Base-by-base conservation (phyloP, 2,113 vertebrate genomes). In the Cairina moschata region DNA sequence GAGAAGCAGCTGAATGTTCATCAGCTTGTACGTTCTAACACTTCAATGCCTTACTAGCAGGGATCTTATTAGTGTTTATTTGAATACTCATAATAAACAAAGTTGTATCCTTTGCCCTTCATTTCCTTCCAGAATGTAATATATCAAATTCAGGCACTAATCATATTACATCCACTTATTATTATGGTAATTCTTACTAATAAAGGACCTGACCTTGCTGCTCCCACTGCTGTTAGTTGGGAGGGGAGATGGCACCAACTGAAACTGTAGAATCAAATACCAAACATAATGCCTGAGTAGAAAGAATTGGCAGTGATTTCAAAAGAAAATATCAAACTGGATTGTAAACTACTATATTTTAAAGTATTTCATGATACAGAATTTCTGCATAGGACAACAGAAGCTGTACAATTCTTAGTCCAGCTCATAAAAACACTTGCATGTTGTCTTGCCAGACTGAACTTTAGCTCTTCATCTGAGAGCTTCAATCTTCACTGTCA, bases 31-130 rank as follows among this genome's bases (percentile, higher is more conserved):
- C 36, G 18, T 56, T 87, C 88, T 65, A 65, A 54, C 79, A 91
- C 50, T 92, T 88, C 5, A 6, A 17, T 85, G 55, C 66, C 22
- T 83, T 71, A 40, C 32, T 80, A 40, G 50, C 32, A 71, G 83
- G 81, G 31, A 91, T 72, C 22, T 91, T 88, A 77, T 75, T 86
- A 92, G 86, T 71, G 87, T 91, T 96, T 95, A 42, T 97, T 59
- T 90, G 78, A 81, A 88, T 48, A 71, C 50, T 23, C 21, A 1
- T 20, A 66, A 92, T 69, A 92, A 97, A 81, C 34, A 89, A 94
- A 93, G 40, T 32, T 74, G 58, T 58, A 23, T 90, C 67, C 59
- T 92, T 80, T 93, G 81, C 78, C 88, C 88, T 96, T 95, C 72
- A 14, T 79, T 86, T 95, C 71, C 50, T 94, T 83, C 83, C 88